phyloP scores from a whole-genome alignment of 2,113 vertebrate genomes.

The Odobenus rosmarus region DNA sequence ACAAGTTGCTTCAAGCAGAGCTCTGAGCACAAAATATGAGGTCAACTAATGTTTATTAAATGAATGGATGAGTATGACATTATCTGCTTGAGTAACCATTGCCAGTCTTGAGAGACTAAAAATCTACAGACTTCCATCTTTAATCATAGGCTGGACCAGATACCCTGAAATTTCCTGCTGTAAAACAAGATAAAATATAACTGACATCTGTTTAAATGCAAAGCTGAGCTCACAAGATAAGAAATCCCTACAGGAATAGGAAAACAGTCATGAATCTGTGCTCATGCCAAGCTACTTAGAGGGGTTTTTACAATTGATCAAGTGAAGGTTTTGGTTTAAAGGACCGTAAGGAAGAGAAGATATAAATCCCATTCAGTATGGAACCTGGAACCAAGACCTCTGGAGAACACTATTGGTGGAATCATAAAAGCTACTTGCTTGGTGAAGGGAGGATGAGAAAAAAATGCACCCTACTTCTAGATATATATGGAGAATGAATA shows the following conservation, averaged over 20 bases:
- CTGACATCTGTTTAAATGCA: neutral
- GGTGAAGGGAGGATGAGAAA: neutral
- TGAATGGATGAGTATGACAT: neutral
- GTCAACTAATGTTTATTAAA: neutral
- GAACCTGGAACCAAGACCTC: neutral
- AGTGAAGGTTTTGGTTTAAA: neutral
- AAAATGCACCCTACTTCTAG: neutral
- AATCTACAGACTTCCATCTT: neutral
- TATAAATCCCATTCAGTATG: rapidly evolving
- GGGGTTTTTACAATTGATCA: neutral
- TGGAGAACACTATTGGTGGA: neutral
- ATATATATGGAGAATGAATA: neutral
- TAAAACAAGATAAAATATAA: neutral
- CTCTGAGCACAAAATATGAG: neutral
- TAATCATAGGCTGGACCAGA: neutral
- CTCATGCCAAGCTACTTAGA: neutral
- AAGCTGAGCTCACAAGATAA: neutral
- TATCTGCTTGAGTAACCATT: neutral
- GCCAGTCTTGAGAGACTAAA: neutral
- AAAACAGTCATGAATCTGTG: neutral
- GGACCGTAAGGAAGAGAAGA: neutral
- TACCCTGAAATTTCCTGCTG: neutral
- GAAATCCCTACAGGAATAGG: neutral
- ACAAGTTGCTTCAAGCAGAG: neutral
- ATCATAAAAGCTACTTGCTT: neutral